Conservation (phyloP, 2,888 invertebrate species). For the Platerodrilus igneus region DNA sequence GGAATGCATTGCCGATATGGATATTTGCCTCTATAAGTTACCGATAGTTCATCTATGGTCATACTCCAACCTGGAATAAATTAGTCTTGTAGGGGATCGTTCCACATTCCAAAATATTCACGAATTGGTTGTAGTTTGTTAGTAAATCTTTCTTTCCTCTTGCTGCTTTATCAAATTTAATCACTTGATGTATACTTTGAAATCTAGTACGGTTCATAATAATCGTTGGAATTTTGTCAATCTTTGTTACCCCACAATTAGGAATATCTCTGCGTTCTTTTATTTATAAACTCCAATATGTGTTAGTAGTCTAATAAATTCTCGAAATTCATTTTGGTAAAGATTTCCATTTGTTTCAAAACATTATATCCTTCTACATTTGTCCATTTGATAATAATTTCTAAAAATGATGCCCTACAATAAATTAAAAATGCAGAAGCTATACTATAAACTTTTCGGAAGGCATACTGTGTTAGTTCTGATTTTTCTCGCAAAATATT, state of each 20-base stretch:
- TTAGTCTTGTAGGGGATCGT: too few species aligned
- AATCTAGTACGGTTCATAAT: slow-evolving; percentile 12
- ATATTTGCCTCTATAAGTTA: slow-evolving; percentile 10
- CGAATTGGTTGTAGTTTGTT: slow-evolving; percentile 17
- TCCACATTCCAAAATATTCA: slow-evolving; percentile 16
- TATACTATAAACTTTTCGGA: slow-evolving; percentile 5
- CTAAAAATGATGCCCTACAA: too few species aligned
- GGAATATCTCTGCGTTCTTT: slow-evolving; percentile 9
- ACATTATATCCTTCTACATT: slow-evolving; percentile 9
- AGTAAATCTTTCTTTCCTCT: slow-evolving; percentile 10
- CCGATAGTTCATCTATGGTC: slow-evolving; percentile 13
- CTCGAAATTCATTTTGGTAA: slow-evolving; percentile 8
- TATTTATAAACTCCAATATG: slow-evolving; percentile 11
- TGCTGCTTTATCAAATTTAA: slow-evolving; percentile 14
- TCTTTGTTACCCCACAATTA: slow-evolving; percentile 3
- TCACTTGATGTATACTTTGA: slow-evolving; percentile 9
- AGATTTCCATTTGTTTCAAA: slow-evolving; percentile 9
- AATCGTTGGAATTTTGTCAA: slow-evolving; percentile 9
- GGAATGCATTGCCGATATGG: too few species aligned
- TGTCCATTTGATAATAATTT: slow-evolving; percentile 9
- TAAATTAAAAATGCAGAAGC: slow-evolving; percentile 12
- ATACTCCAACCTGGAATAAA: slow-evolving; percentile 10
- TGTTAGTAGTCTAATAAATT: too few species aligned
- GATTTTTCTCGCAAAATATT: slow-evolving; percentile 14
- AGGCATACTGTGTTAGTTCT: slow-evolving; percentile 12